Evolutionary conservation across 30 jellyfish, hydroid and myxozoan species (phyloP).

Genomic region (Aurelia aurita): DNA sequence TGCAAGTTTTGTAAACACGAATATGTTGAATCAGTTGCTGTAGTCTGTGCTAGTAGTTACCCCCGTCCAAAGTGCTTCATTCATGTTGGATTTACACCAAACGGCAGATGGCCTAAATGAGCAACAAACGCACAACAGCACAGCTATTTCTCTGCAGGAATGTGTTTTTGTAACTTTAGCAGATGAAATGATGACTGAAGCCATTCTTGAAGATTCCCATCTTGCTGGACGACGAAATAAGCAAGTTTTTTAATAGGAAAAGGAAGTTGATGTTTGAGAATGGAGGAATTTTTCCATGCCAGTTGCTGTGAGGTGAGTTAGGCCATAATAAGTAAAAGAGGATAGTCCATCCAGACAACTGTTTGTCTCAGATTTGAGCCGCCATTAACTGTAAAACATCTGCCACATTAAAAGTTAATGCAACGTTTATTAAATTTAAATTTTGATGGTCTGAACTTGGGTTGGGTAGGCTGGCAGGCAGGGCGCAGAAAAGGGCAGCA

Average conservation of each 20-base stretch:
- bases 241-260: background rate
- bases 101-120: slow-evolving; percentile 42
- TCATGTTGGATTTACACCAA: background rate
- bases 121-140: background rate
- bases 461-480: too few species aligned
- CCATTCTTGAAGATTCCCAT: background rate
- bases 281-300: slow-evolving; percentile 56
- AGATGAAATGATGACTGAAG: slow-evolving; percentile 5
- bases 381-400: too few species aligned
- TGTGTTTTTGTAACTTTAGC: background rate
- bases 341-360: background rate
- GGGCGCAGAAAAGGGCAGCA: too few species aligned
- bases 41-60: too few species aligned
- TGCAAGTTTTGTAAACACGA: too few species aligned
- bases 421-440: too few species aligned
- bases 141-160: background rate
- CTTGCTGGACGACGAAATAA: background rate
- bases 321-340: background rate
- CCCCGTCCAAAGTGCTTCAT: slow-evolving; percentile 5
- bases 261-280: background rate
- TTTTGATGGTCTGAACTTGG: too few species aligned
- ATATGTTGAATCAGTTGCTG: too few species aligned
- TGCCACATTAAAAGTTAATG: too few species aligned
- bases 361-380: too few species aligned
- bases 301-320: slow-evolving; percentile 71